Evolutionary conservation across 2,113 vertebrate genomes (phyloP), one percentile per base, ranked within the genome.

Genomic region (Eonycteris spelaea): DNA sequence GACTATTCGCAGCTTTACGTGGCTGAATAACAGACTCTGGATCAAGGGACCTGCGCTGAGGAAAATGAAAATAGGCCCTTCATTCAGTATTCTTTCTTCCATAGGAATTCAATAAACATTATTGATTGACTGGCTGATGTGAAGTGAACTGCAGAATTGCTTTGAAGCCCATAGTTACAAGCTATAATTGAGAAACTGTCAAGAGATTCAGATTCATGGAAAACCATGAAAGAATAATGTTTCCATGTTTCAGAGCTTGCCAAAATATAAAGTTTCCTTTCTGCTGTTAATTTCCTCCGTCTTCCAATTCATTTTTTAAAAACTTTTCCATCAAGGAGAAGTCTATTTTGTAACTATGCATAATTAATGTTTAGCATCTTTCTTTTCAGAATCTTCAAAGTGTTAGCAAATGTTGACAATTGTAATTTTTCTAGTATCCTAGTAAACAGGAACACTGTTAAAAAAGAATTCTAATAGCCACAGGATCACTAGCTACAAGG

Each of bases 211-310:
- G 51, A 96, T 96, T 85, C 97, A 93, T 67, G 86, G 91, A 94
- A 97, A 97, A 94, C 78, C 77, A 86, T 91, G 93, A 93, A 94
- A 95, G 94, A 95, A 95, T 80, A 95, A 95, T 67, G 91, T 96
- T 94, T 86, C 40, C 78, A 84, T 91, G 73, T 97, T 96, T 91
- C 86, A 71, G 73, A 93, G 43, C 63, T 86, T 89, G 93, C 92
- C 97, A 96, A 92, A 95, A 96, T 94, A 90, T 80, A 95, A 89
- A 93, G 87, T 92, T 97, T 96, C 90, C 95, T 94, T 86, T 96
- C 94, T 96, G 82, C 89, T 97, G 75, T 94, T 96, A 75, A 97
- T 96, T 95, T 97, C 82, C 73, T 96, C 73, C n/a, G 26, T 67
- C 11, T 89, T 75, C 51, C 59, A 89, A 94, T 91, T 96, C 55